Base-by-base conservation (phyloP, 2,888 invertebrate genomes). In the Cartodere bifasciata region DNA sequence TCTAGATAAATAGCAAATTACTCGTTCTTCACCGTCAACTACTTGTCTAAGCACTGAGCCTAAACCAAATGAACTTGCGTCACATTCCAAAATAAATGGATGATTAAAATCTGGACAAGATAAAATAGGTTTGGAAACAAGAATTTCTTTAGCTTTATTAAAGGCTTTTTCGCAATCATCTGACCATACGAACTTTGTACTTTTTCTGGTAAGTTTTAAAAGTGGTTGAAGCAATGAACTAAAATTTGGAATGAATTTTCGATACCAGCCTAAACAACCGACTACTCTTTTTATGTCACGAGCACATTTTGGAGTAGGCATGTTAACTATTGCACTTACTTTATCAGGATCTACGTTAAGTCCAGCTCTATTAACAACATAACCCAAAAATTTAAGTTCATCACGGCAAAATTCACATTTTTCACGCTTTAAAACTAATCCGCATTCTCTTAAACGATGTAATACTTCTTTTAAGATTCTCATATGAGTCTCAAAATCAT, bases 381-480 rank as follows among this genome's bases (percentile, higher is more conserved):
- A 17, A 28, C 36, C 33, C 12, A 37, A 20, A n/a, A 25, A 37
- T 14, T 28, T 27, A 11, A 37, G 28, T 32, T 29, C 26, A 31
- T 30, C 16, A 35, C 33, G 10, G 36, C 33, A 11, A 30, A 27
- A 34, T 31, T 35, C 4, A 40, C 27, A 29, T 23, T 21, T 16
- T 3, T 29, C n/a, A n/a, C n/a, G n/a, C 22, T 23, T 29, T 22
- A 22, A 11, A 16, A 35, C 39, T 13, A 39, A 21, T 9, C 25
- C 27, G 12, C 34, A 36, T 1, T 21, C 10, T 23, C 32, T 36
- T 7, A 42, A 25, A 1, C 32, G 16, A 2, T 26, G 4, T 16
- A 34, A 37, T 9, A 42, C 29, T 20, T 38, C 16, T 10, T 23
- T 30, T 7, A 38, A 23, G 16, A 36, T 17, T 21, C 25, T 17